Evolutionary conservation across 1,140 invertebrate genomes (phyloP), one percentile per base, ranked within the genome.

Genomic region (Musca vetustissima): DNA sequence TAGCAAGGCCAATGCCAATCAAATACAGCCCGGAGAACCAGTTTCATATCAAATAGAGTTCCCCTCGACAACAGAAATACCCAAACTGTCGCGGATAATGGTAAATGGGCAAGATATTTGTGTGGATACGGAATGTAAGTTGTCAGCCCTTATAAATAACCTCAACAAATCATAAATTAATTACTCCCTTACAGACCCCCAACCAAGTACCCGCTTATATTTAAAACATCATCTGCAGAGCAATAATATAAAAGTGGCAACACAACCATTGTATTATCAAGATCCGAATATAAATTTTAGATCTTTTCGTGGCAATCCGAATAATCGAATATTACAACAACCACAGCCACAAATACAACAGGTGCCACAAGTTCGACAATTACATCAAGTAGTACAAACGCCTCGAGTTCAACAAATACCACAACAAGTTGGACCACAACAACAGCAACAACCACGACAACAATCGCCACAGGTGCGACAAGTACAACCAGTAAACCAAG

Each of bases 41-140:
- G 57, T 72, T 43, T 17, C 52, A 0, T 72, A 72, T 70, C 65
- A 68, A 6, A 52, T 70, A 19, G 61, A 67, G 24, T 72, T 72
- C 32, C 71, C 71, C 15, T 13, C 25, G 7, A 13, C 17, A 19
- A 67, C 64, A 64, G 61, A 64, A n/a, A 8, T 72, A 24, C 71
- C 71, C 1, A 72, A 70, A 32, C 43, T 72, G 17, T 69, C 66
- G n/a, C 48, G 19, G 13, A 67, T 72, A 17, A 24, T 48, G 14
- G 17, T 70, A 2, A 70, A 67, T 64, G 69, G 69, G 2, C 21
- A 67, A 4, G 49, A 50, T 21, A 32, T 70, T 28, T 70, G 69
- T 19, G 1, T 43, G 24, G 55, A 47, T 9, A 25, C n/a, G 47
- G 69, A 64, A 24, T 67, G 69, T 70, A 36, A 68, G 66, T 53